Percentiles rank a stretch among this genome's conserved stretches.
Conservation (phyloP, 2,113 vertebrate genomes). For the Phalacrocorax pelagicus region DNA sequence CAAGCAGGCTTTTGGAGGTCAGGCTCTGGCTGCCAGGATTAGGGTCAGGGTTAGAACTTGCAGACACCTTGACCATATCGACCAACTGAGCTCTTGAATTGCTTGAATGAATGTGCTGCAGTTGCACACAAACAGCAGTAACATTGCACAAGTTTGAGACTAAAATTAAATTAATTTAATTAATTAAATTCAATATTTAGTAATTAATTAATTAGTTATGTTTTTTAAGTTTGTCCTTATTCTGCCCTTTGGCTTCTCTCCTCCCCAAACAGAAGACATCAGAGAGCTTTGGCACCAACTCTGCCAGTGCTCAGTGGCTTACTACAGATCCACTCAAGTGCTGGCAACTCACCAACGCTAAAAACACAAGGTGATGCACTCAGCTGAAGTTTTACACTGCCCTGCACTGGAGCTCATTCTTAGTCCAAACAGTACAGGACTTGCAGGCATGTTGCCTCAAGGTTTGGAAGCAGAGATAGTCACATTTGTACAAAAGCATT, state of each 20-base stretch:
- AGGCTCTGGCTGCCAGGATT: not conserved
- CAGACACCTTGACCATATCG: fast-evolving
- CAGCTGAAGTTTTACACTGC: not conserved
- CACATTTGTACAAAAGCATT: not conserved
- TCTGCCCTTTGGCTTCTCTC: not conserved
- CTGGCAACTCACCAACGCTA: not conserved
- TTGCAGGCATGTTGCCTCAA: not conserved
- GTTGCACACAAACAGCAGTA: not conserved
- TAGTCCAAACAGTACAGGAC: not conserved
- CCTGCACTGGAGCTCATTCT: not conserved
- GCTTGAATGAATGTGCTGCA: not conserved
- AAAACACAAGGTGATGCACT: not conserved
- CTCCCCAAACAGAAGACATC: not conserved
- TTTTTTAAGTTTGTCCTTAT: not conserved
- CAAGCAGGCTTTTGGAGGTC: not conserved
- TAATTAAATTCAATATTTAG: not conserved
- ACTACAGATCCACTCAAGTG: not conserved
- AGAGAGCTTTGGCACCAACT: not conserved
- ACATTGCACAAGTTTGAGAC: not conserved
- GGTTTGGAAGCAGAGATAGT: not conserved
- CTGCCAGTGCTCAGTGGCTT: not conserved
- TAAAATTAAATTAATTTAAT: not conserved
- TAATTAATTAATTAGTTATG: not conserved
- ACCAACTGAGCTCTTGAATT: not conserved
- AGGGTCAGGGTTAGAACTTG: not conserved